Conservation (phyloP, 2,797 vertebrate species). For the Brachymystax lenok region DNA sequence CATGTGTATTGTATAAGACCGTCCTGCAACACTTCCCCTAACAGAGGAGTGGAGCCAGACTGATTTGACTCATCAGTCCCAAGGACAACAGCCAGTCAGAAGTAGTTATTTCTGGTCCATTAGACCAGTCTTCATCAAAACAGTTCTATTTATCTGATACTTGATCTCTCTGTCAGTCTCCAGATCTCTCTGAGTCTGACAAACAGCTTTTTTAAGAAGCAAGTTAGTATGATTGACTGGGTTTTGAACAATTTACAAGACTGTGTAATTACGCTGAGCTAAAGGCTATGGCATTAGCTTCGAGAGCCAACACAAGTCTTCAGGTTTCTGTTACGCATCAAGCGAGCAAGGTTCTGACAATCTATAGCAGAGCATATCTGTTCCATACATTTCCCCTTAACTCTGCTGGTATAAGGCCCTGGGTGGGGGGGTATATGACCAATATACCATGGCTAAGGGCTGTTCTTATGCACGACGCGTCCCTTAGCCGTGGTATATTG, state of each 20-base stretch:
- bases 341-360: background rate
- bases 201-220: background rate
- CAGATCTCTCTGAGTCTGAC: no score
- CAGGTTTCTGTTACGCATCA: no score
- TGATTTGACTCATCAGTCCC: background rate
- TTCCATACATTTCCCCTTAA: background rate
- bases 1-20: background rate
- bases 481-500: no score
- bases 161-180: background rate
- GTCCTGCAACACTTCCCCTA: background rate
- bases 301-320: no score
- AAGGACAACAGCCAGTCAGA: background rate
- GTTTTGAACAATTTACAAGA: background rate
- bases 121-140: background rate
- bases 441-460: no score
- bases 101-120: background rate
- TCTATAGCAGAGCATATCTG: background rate
- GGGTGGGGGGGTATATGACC: no score
- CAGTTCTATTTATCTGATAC: background rate
- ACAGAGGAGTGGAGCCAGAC: background rate
- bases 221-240: background rate
- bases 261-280: no score
- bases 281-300: no score
- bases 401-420: background rate
- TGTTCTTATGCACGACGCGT: no score